Evolutionary conservation across 2,797 vertebrate genomes (phyloP), one percentile per base, ranked within the genome.

Genomic region (Benthosema pterotum): DNA sequence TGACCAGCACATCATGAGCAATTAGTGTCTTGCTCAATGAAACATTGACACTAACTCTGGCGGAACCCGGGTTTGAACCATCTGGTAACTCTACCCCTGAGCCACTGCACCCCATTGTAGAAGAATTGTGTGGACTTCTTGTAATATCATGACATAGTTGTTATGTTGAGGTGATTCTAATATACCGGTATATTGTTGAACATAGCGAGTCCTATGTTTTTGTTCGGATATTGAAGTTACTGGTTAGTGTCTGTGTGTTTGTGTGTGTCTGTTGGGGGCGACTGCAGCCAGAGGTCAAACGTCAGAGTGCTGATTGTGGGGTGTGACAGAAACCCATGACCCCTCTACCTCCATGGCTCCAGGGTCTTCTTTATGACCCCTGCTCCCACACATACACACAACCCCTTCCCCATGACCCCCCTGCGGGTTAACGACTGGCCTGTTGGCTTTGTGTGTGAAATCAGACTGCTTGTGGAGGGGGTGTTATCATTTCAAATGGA

Each of bases 231-330:
- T 82, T 72, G 74, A 42, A 67, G 45, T 56, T 48, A 57, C 11
- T 48, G 57, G 55, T 25, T 57, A 58, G 69, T 61, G 65, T 48
- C n/a, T 67, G 52, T 14, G 54, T 53, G 42, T 72, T 25, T 54
- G 52, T 61, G 66, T 67, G 62, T 12, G 48, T 0, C 11, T 14
- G 11, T 12, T 19, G 72, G 48, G 52, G 64, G n/a, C 78, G 75
- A 82, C 71, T 76, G 65, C 53, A 79, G 77, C 63, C 50, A 32
- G 78, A 76, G 83, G 84, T 88, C 83, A 88, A 80, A 88, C 77
- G 77, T 89, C 80, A 73, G 77, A 56, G 82, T 65, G 86, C 87
- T 93, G 81, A 88, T 89, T 83, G 74, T 64, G 18, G 74, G 72
- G 75, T 75, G 76, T 84, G 82, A 79, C 59, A 19, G 74, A 75